phyloP scores from a whole-genome alignment of 2,113 vertebrate species.

The Tragelaphus strepsiceros region DNA sequence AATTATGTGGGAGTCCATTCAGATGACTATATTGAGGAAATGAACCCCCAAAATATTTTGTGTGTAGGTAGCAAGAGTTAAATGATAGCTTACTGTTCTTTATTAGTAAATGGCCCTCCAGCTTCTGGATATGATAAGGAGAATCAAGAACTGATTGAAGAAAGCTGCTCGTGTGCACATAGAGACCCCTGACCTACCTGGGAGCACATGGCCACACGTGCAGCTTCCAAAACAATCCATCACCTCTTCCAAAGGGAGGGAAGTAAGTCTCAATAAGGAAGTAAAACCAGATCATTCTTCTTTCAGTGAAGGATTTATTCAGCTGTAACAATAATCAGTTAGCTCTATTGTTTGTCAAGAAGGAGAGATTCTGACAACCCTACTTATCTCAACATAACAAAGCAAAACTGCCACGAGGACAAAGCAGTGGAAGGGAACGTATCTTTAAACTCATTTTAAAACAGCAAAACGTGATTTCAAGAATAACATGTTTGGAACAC shows the following conservation, averaged over 20 bases:
- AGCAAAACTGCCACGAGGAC: not conserved
- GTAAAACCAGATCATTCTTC: not conserved
- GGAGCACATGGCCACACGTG: not conserved
- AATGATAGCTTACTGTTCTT: not conserved
- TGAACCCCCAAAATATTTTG: not conserved
- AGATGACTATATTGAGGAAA: not conserved
- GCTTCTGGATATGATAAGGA: slow-evolving; percentile 34
- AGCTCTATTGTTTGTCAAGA: not conserved
- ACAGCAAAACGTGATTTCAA: slow-evolving; percentile 29
- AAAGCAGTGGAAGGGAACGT: not conserved
- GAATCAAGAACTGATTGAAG: not conserved
- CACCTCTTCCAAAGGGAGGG: not conserved
- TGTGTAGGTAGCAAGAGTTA: not conserved
- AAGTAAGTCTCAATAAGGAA: not conserved
- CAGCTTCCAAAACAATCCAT: not conserved
- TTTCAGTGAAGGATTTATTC: slow-evolving; percentile 3
- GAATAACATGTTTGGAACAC: not conserved
- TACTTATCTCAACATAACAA: not conserved
- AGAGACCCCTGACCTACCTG: not conserved
- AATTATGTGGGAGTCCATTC: not conserved
- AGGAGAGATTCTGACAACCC: not conserved
- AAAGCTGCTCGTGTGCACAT: not conserved
- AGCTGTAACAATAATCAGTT: not conserved
- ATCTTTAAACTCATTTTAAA: slow-evolving; percentile 22
- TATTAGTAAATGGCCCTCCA: not conserved